Conservation (phyloP, 2,797 vertebrate genomes). For the Rhynchotus rufescens region DNA sequence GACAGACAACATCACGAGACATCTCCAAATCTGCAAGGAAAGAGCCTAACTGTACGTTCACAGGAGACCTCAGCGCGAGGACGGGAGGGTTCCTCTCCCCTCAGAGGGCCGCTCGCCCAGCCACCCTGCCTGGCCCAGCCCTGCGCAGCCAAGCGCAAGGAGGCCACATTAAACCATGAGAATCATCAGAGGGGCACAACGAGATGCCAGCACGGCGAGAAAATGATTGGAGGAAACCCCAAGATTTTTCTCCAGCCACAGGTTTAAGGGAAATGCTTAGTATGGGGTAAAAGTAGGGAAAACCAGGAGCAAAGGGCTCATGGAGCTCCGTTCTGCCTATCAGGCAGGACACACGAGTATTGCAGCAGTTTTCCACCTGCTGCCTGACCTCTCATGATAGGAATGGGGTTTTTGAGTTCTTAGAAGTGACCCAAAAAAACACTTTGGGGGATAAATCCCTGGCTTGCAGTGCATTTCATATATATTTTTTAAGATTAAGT, state of each 20-base stretch:
- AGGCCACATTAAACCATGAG: background rate
- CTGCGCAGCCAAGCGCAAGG: rapidly evolving
- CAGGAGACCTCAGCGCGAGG: constrained; percentile 5
- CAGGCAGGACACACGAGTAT: background rate
- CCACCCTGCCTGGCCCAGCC: background rate
- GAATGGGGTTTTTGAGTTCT: background rate
- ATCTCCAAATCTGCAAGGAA: constrained; percentile 85
- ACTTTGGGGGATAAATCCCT: background rate
- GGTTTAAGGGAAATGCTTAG: constrained; percentile 3
- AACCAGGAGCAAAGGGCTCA: background rate
- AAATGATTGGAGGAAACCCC: background rate
- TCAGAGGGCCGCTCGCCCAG: background rate
- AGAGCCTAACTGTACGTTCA: constrained; percentile 50
- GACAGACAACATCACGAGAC: constrained; percentile 88
- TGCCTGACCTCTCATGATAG: background rate
- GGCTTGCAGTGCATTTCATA: background rate
- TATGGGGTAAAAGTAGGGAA: background rate
- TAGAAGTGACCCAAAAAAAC: background rate
- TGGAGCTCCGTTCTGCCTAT: background rate
- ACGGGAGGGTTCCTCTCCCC: background rate
- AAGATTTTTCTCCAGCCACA: background rate
- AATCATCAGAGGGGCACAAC: background rate
- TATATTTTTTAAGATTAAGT: background rate
- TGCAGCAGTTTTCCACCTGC: background rate
- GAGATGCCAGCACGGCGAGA: background rate